Evolutionary conservation across 2,797 vertebrate species (phyloP).

Genomic region (Melopsittacus undulatus): DNA sequence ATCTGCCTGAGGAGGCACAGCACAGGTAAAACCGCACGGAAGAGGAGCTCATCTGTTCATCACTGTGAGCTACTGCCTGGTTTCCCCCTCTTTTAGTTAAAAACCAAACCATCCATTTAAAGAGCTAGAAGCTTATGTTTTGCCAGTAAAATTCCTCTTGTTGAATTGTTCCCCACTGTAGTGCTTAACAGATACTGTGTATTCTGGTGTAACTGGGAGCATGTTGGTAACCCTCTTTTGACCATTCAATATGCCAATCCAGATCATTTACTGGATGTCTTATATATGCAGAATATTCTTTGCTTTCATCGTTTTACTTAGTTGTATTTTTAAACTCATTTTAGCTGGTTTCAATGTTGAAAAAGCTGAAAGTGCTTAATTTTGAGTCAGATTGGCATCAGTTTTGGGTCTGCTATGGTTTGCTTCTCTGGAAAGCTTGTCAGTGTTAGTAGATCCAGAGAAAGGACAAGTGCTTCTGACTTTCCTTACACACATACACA

Average conservation of each 20-base stretch:
- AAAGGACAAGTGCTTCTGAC: not conserved
- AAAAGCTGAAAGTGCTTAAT: not conserved
- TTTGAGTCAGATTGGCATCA: not conserved
- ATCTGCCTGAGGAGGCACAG: not conserved
- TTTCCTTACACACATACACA: not conserved
- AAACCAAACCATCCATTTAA: not conserved
- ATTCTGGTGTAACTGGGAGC: not conserved
- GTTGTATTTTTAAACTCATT: not conserved
- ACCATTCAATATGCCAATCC: not conserved
- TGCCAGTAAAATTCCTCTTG: not conserved
- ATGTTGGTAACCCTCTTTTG: not conserved
- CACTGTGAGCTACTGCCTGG: not conserved
- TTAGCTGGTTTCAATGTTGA: not conserved
- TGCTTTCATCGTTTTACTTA: not conserved
- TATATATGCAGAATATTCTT: not conserved
- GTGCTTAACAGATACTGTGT: not conserved
- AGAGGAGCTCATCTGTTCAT: not conserved
- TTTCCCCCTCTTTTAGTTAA: not conserved
- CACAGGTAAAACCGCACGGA: rapidly evolving
- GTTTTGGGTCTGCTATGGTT: not conserved
- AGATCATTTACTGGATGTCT: not conserved
- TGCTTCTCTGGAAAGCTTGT: not conserved
- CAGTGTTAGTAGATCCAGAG: not conserved
- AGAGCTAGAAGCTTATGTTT: not conserved
- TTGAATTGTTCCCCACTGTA: not conserved